phyloP scores from a whole-genome alignment of 2,888 invertebrate species.

The Drosophila percnosoma region DNA sequence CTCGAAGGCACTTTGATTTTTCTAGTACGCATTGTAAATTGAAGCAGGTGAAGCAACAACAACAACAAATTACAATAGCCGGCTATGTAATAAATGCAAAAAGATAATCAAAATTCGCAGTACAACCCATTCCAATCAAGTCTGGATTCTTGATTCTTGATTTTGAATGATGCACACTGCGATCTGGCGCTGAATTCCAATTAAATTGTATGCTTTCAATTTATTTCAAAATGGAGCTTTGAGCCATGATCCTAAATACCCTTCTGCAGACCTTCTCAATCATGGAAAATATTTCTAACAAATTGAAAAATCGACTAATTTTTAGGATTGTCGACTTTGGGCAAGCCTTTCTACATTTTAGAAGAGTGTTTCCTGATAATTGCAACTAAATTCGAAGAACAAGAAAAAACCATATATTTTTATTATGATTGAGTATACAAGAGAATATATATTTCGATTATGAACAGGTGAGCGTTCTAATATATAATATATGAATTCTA shows the following conservation, averaged over 20 bases:
- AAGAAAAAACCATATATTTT: too few relatives aligned
- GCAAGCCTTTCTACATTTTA: neutral
- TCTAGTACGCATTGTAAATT: slow-evolving; percentile 39
- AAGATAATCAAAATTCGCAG: slow-evolving; percentile 53
- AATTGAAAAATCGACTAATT: neutral
- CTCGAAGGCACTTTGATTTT: slow-evolving; percentile 50
- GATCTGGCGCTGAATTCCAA: slow-evolving; percentile 15
- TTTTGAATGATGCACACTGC: slow-evolving; percentile 7
- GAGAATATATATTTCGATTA: neutral
- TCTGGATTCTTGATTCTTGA: slow-evolving; percentile 11
- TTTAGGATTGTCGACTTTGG: neutral
- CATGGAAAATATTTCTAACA: neutral
- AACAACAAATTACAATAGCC: slow-evolving; percentile 24
- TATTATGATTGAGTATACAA: neutral
- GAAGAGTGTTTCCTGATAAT: neutral
- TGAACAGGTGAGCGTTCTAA: neutral
- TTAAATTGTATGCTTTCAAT: slow-evolving; percentile 11
- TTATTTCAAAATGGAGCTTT: neutral
- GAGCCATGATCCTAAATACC: neutral
- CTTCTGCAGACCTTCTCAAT: neutral
- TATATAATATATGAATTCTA: neutral
- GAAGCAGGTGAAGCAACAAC: slow-evolving; percentile 55
- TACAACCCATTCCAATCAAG: slow-evolving; percentile 1
- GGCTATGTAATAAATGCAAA: slow-evolving; percentile 53
- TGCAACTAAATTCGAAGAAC: too few relatives aligned